Evolutionary conservation across 2,888 invertebrate species (phyloP).

Genomic region (Lepidochitona cinerea): DNA sequence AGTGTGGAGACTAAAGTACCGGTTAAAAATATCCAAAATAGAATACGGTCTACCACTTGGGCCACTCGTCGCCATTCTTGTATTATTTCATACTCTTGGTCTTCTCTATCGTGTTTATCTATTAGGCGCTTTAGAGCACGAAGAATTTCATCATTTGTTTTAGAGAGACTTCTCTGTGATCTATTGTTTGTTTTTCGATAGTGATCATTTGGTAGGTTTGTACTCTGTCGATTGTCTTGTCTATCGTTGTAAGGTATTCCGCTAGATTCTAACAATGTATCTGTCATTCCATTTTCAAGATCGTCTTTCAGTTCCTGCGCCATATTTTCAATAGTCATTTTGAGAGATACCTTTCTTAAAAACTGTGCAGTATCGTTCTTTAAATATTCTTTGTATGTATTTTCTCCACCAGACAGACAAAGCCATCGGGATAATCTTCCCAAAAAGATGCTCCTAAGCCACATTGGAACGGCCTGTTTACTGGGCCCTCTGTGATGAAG

Average conservation of each 20-base stretch:
- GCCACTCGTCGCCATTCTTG: constrained; percentile 75
- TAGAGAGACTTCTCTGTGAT: constrained; percentile 6
- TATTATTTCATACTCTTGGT: constrained; percentile 69
- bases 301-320: constrained; percentile 68
- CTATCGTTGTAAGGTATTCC: background rate
- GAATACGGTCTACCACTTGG: constrained; percentile 73
- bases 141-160: constrained; percentile 71
- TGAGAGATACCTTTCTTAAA: constrained; percentile 63
- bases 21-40: constrained; percentile 75
- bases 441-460: constrained; percentile 69
- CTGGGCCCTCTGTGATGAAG: constrained; percentile 75
- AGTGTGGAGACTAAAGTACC: constrained; percentile 73
- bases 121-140: constrained; percentile 71
- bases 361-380: constrained; percentile 39
- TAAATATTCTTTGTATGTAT: constrained; percentile 11
- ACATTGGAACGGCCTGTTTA: constrained; percentile 72
- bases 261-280: constrained; percentile 9
- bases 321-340: constrained; percentile 67
- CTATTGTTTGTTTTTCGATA: background rate
- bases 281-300: constrained; percentile 41
- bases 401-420: constrained; percentile 8
- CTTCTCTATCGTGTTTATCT: constrained; percentile 71
- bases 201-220: background rate
- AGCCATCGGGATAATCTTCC: constrained; percentile 14
- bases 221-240: background rate